Percentiles rank a stretch among this genome's conserved stretches.
Conservation (phyloP, 2,113 vertebrate genomes). For the Hucho hucho region DNA sequence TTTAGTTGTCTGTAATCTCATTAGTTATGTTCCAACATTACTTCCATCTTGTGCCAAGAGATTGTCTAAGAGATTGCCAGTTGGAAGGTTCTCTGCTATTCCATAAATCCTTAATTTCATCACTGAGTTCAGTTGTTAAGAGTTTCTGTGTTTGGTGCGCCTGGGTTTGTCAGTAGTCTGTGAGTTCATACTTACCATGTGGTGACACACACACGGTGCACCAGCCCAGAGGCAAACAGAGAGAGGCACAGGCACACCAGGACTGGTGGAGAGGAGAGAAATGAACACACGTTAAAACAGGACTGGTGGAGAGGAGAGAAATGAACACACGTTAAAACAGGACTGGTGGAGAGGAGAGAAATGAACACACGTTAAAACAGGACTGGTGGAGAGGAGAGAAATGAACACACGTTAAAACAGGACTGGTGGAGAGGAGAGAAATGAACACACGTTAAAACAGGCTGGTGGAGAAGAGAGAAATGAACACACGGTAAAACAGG, state of each 20-base stretch:
- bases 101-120: not conserved
- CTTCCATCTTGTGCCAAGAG: too few relatives aligned
- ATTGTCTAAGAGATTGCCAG: too few relatives aligned
- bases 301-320: conserved; percentile 2
- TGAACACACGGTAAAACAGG: conserved; percentile 35
- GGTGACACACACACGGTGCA: conserved; percentile 94
- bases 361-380: conserved; percentile 30
- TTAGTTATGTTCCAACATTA: too few relatives aligned
- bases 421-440: conserved; percentile 68
- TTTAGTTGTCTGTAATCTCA: too few relatives aligned
- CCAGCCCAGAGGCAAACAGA: conserved; percentile 91
- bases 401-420: conserved; percentile 30
- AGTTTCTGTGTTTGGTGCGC: not conserved
- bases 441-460: too few relatives aligned
- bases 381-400: conserved; percentile 68
- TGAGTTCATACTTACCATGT: conserved; percentile 82
- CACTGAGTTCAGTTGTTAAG: not conserved
- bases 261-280: conserved; percentile 68
- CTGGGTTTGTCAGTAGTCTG: not conserved
- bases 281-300: too few relatives aligned
- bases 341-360: conserved; percentile 68
- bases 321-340: conserved; percentile 30
- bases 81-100: too few relatives aligned
- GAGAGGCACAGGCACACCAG: conserved; percentile 85
- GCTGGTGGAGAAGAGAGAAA: conserved; percentile 59